These are phyloP conservation scores for Pterocles burchelli DNA, from an alignment of 2,113 vertebrate genomes.

Conservation along the genomic window DNA sequence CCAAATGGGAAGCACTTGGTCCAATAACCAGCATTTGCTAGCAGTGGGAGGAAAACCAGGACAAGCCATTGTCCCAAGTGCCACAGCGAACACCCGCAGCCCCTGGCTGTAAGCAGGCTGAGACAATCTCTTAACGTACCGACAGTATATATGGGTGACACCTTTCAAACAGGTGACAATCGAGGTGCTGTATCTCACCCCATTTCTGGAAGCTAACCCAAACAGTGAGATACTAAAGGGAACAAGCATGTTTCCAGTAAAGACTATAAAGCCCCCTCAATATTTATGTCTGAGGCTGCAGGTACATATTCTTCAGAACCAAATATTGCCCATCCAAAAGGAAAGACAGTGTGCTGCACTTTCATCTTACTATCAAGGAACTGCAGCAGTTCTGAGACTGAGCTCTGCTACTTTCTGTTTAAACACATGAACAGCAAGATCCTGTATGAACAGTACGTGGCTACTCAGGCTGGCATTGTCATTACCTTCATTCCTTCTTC, in stretches of 20 bases:
- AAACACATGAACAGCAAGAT: background rate
- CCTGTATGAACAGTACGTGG: background rate
- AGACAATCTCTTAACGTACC: background rate
- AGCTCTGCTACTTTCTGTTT: background rate
- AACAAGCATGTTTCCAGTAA: background rate
- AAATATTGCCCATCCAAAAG: background rate
- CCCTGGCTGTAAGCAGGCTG: background rate
- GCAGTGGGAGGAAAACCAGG: background rate
- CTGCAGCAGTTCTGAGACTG: background rate
- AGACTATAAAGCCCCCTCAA: background rate
- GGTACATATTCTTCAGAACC: background rate
- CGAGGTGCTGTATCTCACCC: background rate
- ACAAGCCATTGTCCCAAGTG: background rate
- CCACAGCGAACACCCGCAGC: background rate
- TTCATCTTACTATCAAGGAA: background rate
- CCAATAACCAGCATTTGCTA: background rate
- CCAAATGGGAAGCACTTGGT: background rate
- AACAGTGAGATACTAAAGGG: background rate
- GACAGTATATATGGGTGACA: background rate
- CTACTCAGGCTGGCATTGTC: background rate
- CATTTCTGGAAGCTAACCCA: background rate
- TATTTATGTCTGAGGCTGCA: background rate
- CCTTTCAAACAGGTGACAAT: background rate
- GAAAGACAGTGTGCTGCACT: background rate
- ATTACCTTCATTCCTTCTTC: slow-evolving; percentile 94